phyloP scores from a whole-genome alignment of 2,113 vertebrate genomes.

The Theristicus caerulescens region DNA sequence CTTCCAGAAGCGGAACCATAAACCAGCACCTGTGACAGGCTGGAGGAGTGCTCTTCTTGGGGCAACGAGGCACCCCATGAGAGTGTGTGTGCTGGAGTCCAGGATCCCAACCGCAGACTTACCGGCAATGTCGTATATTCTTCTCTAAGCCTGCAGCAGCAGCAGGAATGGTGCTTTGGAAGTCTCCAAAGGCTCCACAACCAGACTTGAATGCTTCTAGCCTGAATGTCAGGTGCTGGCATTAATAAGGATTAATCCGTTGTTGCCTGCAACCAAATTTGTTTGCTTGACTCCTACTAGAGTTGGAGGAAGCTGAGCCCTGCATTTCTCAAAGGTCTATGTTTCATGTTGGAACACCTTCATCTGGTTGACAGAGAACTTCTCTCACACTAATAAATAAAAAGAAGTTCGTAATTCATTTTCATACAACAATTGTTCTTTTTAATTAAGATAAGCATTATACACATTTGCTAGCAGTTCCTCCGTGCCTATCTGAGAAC shows the following conservation, averaged over 20 bases:
- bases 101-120: rapidly evolving
- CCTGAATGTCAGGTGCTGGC: neutral
- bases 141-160: neutral
- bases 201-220: neutral
- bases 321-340: neutral
- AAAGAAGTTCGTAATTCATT: neutral
- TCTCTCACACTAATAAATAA: neutral
- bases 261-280: neutral
- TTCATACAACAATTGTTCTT: slow-evolving; percentile 36
- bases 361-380: neutral
- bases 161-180: neutral
- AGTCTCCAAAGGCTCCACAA: neutral
- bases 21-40: neutral
- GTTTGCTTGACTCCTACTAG: neutral
- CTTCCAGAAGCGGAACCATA: neutral
- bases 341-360: neutral
- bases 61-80: rapidly evolving
- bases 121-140: rapidly evolving
- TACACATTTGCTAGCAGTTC: neutral
- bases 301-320: neutral
- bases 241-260: rapidly evolving
- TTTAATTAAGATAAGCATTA: slow-evolving; percentile 59
- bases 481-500: slow-evolving; percentile 35
- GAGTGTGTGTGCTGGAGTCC: rapidly evolving
- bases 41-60: neutral